Conservation (phyloP, 2,888 invertebrate species). For the Phragmatobia fuliginosa region DNA sequence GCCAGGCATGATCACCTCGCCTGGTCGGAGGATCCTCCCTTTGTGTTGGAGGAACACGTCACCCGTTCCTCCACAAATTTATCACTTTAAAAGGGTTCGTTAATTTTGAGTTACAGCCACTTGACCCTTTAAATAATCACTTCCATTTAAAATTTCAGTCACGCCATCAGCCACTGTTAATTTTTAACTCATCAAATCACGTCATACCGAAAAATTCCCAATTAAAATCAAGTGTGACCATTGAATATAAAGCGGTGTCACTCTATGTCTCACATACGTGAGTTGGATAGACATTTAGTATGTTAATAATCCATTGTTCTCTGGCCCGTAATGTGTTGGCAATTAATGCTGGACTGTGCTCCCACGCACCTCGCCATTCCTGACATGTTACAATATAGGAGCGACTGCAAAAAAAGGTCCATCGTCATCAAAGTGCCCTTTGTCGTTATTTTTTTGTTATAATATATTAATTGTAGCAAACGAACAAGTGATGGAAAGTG, state of each 20-base stretch:
- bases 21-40: too few relatives aligned
- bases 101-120: neutral
- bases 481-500: too few relatives aligned
- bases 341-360: conserved; percentile 47
- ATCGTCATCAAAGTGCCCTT: neutral
- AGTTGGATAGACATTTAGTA: conserved; percentile 41
- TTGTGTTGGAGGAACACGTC: too few relatives aligned
- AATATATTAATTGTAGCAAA: too few relatives aligned
- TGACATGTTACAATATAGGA: conserved; percentile 29
- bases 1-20: too few relatives aligned
- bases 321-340: conserved; percentile 50
- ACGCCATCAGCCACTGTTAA: neutral
- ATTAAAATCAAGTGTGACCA: conserved; percentile 21
- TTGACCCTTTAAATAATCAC: neutral
- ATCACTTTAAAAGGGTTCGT: neutral
- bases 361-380: conserved; percentile 53
- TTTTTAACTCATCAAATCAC: conserved; percentile 8
- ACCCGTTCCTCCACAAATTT: too few relatives aligned
- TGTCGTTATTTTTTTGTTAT: neutral
- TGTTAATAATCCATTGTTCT: conserved; percentile 59
- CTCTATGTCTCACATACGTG: conserved; percentile 39
- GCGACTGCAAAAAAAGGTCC: conserved; percentile 14
- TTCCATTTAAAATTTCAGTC: neutral
- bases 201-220: conserved; percentile 20
- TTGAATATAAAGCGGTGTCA: conserved; percentile 23